Evolutionary conservation across 2,113 vertebrate genomes (phyloP), one percentile per base, ranked within the genome.

Genomic region (Rhinogobius similis): DNA sequence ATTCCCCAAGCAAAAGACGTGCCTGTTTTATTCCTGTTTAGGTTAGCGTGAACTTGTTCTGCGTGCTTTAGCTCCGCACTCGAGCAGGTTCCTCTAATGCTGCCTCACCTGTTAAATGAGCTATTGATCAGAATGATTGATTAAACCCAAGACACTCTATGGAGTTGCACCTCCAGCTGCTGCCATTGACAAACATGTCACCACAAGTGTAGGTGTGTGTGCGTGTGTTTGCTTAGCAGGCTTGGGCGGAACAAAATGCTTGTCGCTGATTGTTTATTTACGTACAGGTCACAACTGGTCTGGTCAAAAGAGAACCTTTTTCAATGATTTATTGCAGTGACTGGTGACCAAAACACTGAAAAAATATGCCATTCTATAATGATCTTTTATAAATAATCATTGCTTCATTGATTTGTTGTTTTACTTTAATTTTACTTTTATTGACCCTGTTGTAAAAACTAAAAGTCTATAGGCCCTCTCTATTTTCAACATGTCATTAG

Each of bases 21-120:
- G 43, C 53, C 38, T 77, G 64, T 77, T 81, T 70, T 44, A 72
- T 53, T 24, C 29, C 41, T 7, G 16, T 74, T 53, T 23, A 71
- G 62, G 59, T 73, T 67, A 36, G 32, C 68, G 27, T 73, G 4
- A 39, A 58, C 67, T 74, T 65, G 46, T 36, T 3, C 69, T 56
- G 62, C 32, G 52, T 52, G 70, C 29, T 73, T 71, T 48, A 70
- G 27, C 50, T 68, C 66, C 50, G 56, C 63, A 55, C 69, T 12
- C 7, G 32, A 78, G 48, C 27, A 3, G 38, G n/a, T 48, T 32
- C 26, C 65, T 62, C 48, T 66, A 67, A 70, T 41, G 46, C 67
- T 65, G 82, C 65, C 73, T 76, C 77, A 75, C 76, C 73, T 84
- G 76, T 78, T 86, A 83, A 85, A 85, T 83, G 78, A 88, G 78